These are phyloP conservation scores for Hemistola chrysoprasaria DNA, from an alignment of 2,888 invertebrate genomes.

Conservation along the genomic window DNA sequence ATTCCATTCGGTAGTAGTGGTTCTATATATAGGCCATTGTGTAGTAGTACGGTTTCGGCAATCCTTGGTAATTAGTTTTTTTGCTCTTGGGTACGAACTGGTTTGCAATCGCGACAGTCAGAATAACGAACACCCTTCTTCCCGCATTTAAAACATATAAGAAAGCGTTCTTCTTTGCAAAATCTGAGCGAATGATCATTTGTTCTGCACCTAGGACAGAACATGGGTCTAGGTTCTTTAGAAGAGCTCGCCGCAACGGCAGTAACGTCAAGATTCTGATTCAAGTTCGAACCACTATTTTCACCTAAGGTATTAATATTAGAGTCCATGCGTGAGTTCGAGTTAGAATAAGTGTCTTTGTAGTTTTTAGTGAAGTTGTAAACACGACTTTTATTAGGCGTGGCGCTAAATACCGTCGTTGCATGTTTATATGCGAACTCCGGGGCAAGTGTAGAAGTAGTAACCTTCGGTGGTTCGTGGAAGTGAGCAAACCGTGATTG, in stretches of 20 bases:
- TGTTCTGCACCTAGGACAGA: conserved; percentile 10
- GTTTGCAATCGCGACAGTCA: conserved; percentile 6
- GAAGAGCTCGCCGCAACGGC: not conserved
- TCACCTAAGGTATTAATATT: too few species aligned
- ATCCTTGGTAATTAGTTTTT: conserved; percentile 12
- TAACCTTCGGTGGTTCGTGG: conserved; percentile 21
- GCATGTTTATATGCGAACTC: too few species aligned
- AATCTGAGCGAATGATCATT: not conserved
- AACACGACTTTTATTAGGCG: too few species aligned
- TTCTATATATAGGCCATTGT: too few species aligned
- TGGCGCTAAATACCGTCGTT: too few species aligned
- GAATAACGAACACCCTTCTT: conserved; percentile 1
- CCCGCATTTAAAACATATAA: conserved; percentile 13
- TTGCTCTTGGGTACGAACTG: not conserved
- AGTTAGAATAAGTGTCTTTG: too few species aligned
- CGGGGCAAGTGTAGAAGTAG: too few species aligned
- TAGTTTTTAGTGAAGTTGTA: too few species aligned
- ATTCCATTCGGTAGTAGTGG: too few species aligned
- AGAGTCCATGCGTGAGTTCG: too few species aligned
- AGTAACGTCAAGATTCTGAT: not conserved
- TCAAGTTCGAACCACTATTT: not conserved
- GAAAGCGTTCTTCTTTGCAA: not conserved
- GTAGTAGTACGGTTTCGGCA: too few species aligned
- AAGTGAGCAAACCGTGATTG: conserved; percentile 14
- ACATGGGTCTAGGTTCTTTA: not conserved